Percentiles rank a stretch among this genome's conserved stretches.
Conservation (phyloP, 2,113 vertebrate species). For the Oreochromis spilurus region DNA sequence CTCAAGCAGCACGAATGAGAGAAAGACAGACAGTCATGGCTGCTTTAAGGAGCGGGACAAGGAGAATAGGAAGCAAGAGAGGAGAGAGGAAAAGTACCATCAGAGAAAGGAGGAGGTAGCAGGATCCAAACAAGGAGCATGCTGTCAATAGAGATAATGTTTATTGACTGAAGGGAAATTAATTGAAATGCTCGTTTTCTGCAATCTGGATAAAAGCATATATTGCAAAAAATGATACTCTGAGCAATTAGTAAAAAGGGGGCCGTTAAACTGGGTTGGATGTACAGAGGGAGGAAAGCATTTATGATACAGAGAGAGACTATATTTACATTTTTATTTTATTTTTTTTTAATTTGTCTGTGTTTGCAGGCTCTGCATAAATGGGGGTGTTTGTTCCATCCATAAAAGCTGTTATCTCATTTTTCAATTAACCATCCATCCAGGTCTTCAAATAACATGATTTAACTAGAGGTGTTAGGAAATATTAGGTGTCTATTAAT, state of each 20-base stretch:
- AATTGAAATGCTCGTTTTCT: not conserved
- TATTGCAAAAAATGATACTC: not conserved
- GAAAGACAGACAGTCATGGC: constrained; percentile 50
- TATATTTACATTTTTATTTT: not conserved
- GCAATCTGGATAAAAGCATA: not conserved
- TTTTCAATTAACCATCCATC: not conserved
- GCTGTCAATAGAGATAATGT: not conserved
- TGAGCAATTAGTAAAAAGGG: not conserved
- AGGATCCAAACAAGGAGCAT: constrained; percentile 20
- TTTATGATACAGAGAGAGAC: not conserved
- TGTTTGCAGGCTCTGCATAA: not conserved
- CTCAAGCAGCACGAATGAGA: not conserved
- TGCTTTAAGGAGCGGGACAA: constrained; percentile 50
- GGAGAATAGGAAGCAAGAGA: constrained; percentile 30
- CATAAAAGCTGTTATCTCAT: not conserved
- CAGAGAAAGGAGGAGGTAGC: not conserved
- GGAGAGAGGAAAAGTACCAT: not conserved
- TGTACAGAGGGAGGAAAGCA: not conserved
- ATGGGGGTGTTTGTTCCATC: not conserved
- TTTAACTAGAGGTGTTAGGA: not conserved
- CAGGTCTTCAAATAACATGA: not conserved
- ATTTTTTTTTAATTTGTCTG: not conserved
- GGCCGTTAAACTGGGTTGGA: not conserved
- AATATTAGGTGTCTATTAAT: not conserved
- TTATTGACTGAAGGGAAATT: not conserved